Percentiles rank a stretch among this genome's conserved stretches.
These are phyloP conservation scores for Bucorvus abyssinicus DNA, from an alignment of 2,797 vertebrate genomes.

Conservation along the genomic window DNA sequence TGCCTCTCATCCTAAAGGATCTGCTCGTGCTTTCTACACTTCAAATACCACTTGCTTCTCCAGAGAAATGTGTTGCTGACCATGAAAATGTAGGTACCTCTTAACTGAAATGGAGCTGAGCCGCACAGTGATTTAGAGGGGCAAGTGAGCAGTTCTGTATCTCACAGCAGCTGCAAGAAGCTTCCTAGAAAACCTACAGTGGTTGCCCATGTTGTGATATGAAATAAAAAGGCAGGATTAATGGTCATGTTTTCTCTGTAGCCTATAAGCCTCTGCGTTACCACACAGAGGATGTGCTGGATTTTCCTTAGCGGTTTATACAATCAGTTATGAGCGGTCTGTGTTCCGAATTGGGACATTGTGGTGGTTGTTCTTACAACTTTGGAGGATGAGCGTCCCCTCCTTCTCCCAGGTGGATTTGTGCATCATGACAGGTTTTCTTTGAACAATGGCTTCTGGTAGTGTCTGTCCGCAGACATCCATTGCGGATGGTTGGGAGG, in stretches of 20 bases:
- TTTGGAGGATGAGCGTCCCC: neutral
- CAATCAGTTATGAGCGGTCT: accelerated
- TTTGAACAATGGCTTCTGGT: neutral
- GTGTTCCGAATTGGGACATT: neutral
- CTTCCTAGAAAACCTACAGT: neutral
- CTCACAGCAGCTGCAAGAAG: neutral
- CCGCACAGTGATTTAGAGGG: neutral
- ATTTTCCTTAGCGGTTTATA: neutral
- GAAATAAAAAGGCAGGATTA: neutral
- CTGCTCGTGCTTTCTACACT: neutral
- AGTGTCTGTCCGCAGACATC: neutral
- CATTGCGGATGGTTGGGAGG: neutral
- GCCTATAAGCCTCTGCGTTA: neutral
- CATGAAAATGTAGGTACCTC: neutral
- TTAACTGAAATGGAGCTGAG: neutral
- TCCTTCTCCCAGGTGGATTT: neutral
- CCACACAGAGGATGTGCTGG: neutral
- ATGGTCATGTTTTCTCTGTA: neutral
- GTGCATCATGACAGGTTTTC: neutral
- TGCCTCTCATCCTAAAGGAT: neutral
- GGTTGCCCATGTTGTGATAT: neutral
- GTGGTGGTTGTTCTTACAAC: neutral
- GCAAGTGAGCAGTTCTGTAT: neutral
- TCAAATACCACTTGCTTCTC: neutral
- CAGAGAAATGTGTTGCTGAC: neutral